These are phyloP conservation scores for Characodon lateralis DNA, from an alignment of 2,797 vertebrate genomes.

Conservation along the genomic window DNA sequence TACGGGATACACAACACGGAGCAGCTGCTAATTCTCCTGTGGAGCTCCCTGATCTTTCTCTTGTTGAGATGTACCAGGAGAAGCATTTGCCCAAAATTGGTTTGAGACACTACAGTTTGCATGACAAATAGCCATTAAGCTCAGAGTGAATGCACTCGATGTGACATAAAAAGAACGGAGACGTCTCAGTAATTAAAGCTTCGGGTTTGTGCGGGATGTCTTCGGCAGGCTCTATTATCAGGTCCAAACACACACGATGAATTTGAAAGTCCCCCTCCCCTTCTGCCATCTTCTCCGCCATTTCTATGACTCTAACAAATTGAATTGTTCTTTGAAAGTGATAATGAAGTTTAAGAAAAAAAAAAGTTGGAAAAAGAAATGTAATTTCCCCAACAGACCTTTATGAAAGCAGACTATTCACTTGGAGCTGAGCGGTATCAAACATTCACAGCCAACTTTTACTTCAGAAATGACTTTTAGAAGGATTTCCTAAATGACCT, in stretches of 20 bases:
- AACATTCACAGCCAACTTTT: constrained; percentile 45
- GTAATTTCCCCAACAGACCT: constrained; percentile 49
- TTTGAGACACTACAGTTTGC: constrained; percentile 56
- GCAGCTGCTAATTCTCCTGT: constrained; percentile 62
- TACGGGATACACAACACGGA: constrained; percentile 64
- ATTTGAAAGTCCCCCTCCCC: constrained; percentile 37
- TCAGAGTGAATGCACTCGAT: constrained; percentile 40
- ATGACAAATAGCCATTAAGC: constrained; percentile 76
- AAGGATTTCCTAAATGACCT: constrained; percentile 35
- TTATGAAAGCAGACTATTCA: constrained; percentile 48
- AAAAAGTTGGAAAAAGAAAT: constrained; percentile 46
- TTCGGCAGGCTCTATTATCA: constrained; percentile 68
- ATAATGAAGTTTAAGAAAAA: constrained; percentile 50
- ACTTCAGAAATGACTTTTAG: constrained; percentile 46
- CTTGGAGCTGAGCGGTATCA: constrained; percentile 34
- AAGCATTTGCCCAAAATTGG: constrained; percentile 62
- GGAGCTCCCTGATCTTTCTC: constrained; percentile 49
- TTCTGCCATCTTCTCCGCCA: constrained; percentile 52
- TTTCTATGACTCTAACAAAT: constrained; percentile 63
- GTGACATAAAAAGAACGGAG: constrained; percentile 62
- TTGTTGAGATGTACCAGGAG: constrained; percentile 55
- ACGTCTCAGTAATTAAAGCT: constrained; percentile 69
- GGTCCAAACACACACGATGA: constrained; percentile 61
- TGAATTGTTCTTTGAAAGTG: constrained; percentile 70
- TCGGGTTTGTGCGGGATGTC: constrained; percentile 45